Conservation (phyloP, 2,888 invertebrate species). For the Agrochola lychnidis region DNA sequence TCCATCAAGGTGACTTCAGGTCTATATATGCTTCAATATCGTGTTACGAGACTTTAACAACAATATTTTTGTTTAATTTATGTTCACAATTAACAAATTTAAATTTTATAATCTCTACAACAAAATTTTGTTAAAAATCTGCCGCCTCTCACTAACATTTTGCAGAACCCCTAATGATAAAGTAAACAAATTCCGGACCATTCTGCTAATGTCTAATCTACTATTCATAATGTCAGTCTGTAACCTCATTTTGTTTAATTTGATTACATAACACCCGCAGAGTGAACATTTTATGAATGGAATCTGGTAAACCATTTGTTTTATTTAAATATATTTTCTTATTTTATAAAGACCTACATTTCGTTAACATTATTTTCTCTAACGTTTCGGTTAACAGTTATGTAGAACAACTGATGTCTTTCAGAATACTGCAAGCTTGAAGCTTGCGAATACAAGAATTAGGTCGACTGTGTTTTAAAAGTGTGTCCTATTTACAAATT, state of each 20-base stretch:
- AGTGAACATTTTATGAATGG: conserved; percentile 83
- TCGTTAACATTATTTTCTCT: conserved; percentile 75
- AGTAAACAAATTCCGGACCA: conserved; percentile 70
- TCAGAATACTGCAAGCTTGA: conserved; percentile 70
- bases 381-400: conserved; percentile 71
- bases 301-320: conserved; percentile 77
- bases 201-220: conserved; percentile 72
- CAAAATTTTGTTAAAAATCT: conserved; percentile 19
- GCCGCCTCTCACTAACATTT: conserved; percentile 20
- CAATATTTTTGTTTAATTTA: conserved; percentile 30
- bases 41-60: conserved; percentile 20
- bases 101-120: conserved; percentile 5
- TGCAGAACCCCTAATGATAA: conserved; percentile 58
- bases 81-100: conserved; percentile 11
- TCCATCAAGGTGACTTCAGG: conserved; percentile 46
- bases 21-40: conserved; percentile 27
- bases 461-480: conserved; percentile 70
- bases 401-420: conserved; percentile 71
- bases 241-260: conserved; percentile 81
- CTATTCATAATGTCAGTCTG: conserved; percentile 70
- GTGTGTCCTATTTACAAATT: conserved; percentile 68
- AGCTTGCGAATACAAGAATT: conserved; percentile 68
- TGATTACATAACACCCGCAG: conserved; percentile 80
- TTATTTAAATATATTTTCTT: conserved; percentile 75
- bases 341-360: conserved; percentile 83